Percentiles rank a stretch among this genome's conserved stretches.
phyloP scores from a whole-genome alignment of 1,140 invertebrate species.

The Neoseiulus cucumeris region DNA sequence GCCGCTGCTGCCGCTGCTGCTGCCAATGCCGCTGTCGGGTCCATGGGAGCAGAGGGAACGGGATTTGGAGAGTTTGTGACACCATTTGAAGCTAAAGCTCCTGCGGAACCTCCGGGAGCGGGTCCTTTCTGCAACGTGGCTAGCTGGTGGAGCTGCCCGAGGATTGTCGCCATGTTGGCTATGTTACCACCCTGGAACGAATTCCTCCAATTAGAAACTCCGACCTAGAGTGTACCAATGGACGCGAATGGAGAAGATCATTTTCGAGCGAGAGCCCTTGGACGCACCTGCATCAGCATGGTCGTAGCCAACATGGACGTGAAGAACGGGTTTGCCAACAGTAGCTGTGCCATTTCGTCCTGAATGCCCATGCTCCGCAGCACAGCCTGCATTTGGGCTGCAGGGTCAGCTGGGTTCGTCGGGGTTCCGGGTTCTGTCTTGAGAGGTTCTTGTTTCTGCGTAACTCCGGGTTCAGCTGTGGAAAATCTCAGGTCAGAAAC shows the following conservation, averaged over 20 bases:
- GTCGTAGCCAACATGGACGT: slow-evolving; percentile 18
- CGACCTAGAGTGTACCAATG: not conserved
- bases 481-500: slow-evolving; percentile 13
- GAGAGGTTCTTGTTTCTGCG: slow-evolving; percentile 15
- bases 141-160: not conserved
- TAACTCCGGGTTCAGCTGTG: slow-evolving; percentile 6
- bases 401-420: not conserved
- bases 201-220: not conserved
- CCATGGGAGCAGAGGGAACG: too few relatives aligned
- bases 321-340: slow-evolving; percentile 18
- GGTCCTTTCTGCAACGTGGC: not conserved
- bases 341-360: slow-evolving; percentile 8
- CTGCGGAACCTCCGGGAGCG: not conserved
- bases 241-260: not conserved
- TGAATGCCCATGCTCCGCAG: not conserved
- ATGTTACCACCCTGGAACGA: not conserved
- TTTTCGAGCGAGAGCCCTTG: too few relatives aligned
- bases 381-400: not conserved
- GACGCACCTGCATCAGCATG: slow-evolving; percentile 18
- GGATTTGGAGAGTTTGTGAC: too few relatives aligned
- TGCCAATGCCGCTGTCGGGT: too few relatives aligned
- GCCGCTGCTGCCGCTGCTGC: too few relatives aligned
- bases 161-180: slow-evolving; percentile 1
- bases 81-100: not conserved
- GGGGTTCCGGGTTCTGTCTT: not conserved